These are phyloP conservation scores for Shinisaurus crocodilurus DNA, from an alignment of 2,113 vertebrate species.

Conservation along the genomic window DNA sequence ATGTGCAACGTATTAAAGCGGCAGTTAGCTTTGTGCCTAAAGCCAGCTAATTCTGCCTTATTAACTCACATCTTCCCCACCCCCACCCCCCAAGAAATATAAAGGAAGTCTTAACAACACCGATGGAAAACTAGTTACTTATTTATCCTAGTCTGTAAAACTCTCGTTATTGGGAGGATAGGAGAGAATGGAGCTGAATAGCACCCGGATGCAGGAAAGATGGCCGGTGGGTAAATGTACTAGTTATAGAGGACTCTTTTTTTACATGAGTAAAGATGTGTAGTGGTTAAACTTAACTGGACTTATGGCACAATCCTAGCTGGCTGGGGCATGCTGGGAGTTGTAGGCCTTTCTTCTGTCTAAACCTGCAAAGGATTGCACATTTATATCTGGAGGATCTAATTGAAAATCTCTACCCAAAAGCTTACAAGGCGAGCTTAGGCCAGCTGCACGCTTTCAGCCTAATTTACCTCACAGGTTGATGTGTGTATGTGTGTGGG, in stretches of 20 bases:
- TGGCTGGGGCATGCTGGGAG: too few species aligned
- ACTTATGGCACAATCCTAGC: too few species aligned
- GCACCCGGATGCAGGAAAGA: not conserved
- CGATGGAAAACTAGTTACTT: not conserved
- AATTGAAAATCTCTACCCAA: not conserved
- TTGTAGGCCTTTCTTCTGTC: too few species aligned
- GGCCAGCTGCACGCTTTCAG: not conserved
- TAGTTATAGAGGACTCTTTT: not conserved
- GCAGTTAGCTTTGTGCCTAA: slow-evolving; percentile 44
- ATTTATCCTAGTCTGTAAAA: not conserved
- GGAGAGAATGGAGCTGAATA: not conserved
- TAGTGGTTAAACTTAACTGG: not conserved
- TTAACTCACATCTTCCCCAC: slow-evolving; percentile 12
- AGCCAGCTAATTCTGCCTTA: slow-evolving; percentile 26
- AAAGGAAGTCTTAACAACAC: not conserved
- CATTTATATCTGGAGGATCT: not conserved
- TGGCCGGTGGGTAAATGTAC: not conserved
- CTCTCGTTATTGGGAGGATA: not conserved
- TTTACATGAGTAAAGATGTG: not conserved
- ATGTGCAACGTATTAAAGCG: slow-evolving; percentile 49
- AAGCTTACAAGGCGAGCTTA: not conserved
- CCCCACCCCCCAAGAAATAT: slow-evolving; percentile 13
- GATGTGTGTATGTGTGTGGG: too few species aligned
- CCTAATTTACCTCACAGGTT: not conserved
- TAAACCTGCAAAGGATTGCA: too few species aligned